A percentile compares a stretch with the other conserved stretches of the same genome.
phyloP scores from a whole-genome alignment of 2,888 invertebrate genomes.

The Caenorhabditis doughertyi region DNA sequence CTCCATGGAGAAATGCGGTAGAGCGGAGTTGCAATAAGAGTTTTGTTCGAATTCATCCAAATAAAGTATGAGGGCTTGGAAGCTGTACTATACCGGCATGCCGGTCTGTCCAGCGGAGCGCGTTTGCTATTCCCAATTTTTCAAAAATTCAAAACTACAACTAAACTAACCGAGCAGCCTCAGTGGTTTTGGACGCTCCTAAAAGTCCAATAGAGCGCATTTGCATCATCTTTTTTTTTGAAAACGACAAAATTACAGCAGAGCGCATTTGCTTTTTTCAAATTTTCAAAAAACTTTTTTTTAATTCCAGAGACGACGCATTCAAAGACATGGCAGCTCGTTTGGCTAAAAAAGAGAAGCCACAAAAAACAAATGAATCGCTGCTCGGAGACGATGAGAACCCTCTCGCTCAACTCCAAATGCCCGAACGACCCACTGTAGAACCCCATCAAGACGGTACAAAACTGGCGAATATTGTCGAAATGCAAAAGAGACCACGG shows the following conservation, averaged over 20 bases:
- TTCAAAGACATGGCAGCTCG: constrained; percentile 39
- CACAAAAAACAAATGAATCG: constrained; percentile 39
- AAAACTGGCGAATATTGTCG: constrained; percentile 39
- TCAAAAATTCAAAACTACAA: too few relatives aligned
- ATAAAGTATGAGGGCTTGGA: too few relatives aligned
- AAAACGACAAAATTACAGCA: neutral
- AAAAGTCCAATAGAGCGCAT: too few relatives aligned
- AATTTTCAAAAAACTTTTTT: neutral
- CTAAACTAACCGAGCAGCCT: too few relatives aligned
- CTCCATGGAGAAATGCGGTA: neutral
- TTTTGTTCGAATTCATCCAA: too few relatives aligned
- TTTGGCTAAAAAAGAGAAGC: constrained; percentile 36
- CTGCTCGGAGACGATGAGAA: constrained; percentile 48
- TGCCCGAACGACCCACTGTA: constrained; percentile 48
- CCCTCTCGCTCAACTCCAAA: constrained; percentile 39
- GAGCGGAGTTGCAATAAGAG: too few relatives aligned
- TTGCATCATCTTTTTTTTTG: too few relatives aligned
- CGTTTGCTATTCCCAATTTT: too few relatives aligned
- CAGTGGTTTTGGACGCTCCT: too few relatives aligned
- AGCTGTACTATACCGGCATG: too few relatives aligned
- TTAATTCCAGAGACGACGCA: constrained; percentile 44
- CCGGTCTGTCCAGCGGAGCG: too few relatives aligned
- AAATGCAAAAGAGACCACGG: constrained; percentile 41
- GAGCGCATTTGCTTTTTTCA: too few relatives aligned
- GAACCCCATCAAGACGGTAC: constrained; percentile 19